These are phyloP conservation scores for Pandemis cinnamomeana DNA, from an alignment of 2,888 invertebrate genomes.

Conservation along the genomic window DNA sequence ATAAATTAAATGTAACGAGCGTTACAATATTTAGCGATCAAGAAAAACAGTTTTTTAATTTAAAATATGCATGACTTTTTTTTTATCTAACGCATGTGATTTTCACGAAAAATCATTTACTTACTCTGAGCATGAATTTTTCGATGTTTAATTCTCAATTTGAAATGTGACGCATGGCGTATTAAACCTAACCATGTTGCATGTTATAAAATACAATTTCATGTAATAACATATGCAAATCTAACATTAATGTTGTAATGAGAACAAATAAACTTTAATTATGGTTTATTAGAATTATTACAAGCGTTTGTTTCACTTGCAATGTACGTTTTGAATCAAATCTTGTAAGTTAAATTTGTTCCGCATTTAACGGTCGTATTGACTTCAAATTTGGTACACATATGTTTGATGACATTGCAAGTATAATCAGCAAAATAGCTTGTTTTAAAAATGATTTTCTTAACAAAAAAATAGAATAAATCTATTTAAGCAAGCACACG, in stretches of 20 bases:
- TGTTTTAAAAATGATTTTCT: not conserved
- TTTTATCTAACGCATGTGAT: constrained; percentile 27
- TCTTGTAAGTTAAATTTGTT: too few relatives aligned
- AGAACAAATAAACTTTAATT: too few relatives aligned
- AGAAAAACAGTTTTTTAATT: constrained; percentile 50
- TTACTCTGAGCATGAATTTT: not conserved
- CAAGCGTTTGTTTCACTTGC: too few relatives aligned
- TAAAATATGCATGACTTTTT: constrained; percentile 54
- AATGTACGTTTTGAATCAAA: too few relatives aligned
- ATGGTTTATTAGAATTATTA: too few relatives aligned
- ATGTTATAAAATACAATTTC: not conserved
- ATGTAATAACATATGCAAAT: too few relatives aligned
- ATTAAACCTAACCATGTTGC: not conserved
- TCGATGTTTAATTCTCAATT: not conserved
- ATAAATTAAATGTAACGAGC: constrained; percentile 39
- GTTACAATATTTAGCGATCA: constrained; percentile 78
- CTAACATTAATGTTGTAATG: too few relatives aligned
- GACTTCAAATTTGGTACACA: too few relatives aligned
- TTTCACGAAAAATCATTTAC: not conserved
- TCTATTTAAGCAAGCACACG: not conserved
- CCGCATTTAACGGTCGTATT: too few relatives aligned
- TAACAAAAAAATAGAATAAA: not conserved
- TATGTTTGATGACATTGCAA: too few relatives aligned
- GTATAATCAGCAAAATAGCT: too few relatives aligned
- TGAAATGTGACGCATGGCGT: constrained; percentile 16